Percentiles rank a stretch among this genome's conserved stretches.
These are phyloP conservation scores for Unio delphinus DNA, from an alignment of 2,888 invertebrate species.

Conservation along the genomic window DNA sequence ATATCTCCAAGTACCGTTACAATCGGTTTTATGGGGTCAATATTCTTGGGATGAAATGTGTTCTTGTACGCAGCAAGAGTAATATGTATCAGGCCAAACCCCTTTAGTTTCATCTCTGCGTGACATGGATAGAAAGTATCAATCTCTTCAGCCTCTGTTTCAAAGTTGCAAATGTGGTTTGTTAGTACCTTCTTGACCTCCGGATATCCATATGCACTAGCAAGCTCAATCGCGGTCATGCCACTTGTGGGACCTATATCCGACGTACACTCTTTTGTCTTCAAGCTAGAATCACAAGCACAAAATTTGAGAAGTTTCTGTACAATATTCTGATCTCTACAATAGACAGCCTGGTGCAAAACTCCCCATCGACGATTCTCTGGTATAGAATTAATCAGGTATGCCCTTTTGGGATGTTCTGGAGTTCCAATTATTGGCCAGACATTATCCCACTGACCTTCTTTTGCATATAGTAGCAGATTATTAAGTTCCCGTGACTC, in stretches of 20 bases:
- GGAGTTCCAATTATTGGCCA: slow-evolving; percentile 24
- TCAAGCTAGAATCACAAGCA: slow-evolving; percentile 20
- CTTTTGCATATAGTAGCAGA: slow-evolving; percentile 10
- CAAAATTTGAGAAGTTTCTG: slow-evolving; percentile 16
- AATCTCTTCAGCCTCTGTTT: slow-evolving; percentile 4
- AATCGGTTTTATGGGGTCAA: slow-evolving; percentile 21
- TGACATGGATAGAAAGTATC: slow-evolving; percentile 20
- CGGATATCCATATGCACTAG: slow-evolving; percentile 4
- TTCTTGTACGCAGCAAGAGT: slow-evolving; percentile 22
- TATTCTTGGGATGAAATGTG: slow-evolving; percentile 26
- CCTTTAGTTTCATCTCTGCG: too few relatives aligned
- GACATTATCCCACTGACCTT: slow-evolving; percentile 6
- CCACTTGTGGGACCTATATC: slow-evolving; percentile 12
- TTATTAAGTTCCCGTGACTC: slow-evolving; percentile 5
- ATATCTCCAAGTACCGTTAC: slow-evolving; percentile 20
- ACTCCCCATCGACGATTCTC: slow-evolving; percentile 39
- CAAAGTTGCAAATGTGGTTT: too few relatives aligned
- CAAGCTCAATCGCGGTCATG: slow-evolving; percentile 14
- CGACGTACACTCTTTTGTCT: slow-evolving; percentile 13
- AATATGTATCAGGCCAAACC: too few relatives aligned
- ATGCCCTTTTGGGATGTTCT: slow-evolving; percentile 15
- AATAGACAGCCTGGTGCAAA: slow-evolving; percentile 36
- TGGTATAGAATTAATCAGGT: slow-evolving; percentile 33
- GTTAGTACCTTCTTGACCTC: too few relatives aligned
- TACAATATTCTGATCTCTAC: slow-evolving; percentile 19